phyloP scores from a whole-genome alignment of 1,140 invertebrate species.

The Diachasmimorpha longicaudata region DNA sequence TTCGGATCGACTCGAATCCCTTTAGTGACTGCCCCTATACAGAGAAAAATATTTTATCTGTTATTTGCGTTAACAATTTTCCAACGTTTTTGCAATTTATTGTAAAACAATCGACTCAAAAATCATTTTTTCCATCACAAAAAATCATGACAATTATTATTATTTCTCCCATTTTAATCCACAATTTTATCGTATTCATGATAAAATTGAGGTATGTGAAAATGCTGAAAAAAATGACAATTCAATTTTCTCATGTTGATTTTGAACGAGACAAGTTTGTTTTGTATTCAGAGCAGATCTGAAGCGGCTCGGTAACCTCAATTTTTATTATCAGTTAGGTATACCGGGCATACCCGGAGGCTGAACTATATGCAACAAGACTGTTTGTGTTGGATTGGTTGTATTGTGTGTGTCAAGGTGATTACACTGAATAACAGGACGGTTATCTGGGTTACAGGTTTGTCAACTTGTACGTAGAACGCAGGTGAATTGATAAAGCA shows the following conservation, averaged over 20 bases:
- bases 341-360: not conserved
- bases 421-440: conserved; percentile 11
- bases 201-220: too few species aligned
- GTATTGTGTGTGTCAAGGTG: conserved; percentile 19
- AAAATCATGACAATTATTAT: too few species aligned
- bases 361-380: not conserved
- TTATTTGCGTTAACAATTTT: not conserved
- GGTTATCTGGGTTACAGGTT: conserved; percentile 6
- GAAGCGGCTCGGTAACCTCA: conserved; percentile 14
- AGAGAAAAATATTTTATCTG: not conserved
- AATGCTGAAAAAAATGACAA: not conserved
- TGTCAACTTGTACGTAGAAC: not conserved
- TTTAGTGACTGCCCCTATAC: not conserved
- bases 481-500: conserved; percentile 5
- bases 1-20: not conserved
- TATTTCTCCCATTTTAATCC: too few species aligned
- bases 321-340: conserved; percentile 24
- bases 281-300: conserved; percentile 12
- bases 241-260: not conserved
- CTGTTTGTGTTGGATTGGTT: not conserved
- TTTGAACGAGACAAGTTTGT: not conserved
- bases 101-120: too few species aligned
- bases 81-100: not conserved
- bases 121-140: not conserved
- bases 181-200: too few species aligned